Base-by-base conservation (phyloP, 2,888 invertebrate genomes). In the Parelbella ahira region DNA sequence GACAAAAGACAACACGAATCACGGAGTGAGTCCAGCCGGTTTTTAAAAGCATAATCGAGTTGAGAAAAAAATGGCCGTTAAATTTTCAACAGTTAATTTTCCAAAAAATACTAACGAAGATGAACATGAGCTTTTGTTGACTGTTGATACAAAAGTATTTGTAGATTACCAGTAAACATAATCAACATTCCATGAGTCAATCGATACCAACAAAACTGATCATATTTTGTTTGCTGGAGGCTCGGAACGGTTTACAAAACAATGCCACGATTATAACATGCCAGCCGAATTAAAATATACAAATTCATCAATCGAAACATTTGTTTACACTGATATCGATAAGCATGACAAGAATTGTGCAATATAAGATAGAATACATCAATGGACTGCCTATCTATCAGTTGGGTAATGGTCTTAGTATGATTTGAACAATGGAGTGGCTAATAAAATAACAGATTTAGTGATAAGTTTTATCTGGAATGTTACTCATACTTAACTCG, bases 401-500 rank as follows among this genome's bases (percentile, higher is more conserved):
- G 44, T 60, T 25, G n/a, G n/a, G 45, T 48, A 61, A 56, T 59
- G 60, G 62, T 63, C 65, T 65, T 11, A 13, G 21, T 18, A 13
- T 65, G 66, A 60, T 58, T 57, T 50, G 47, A 57, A 66, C 58
- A 67, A 69, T 64, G 50, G 46, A 56, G 52, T 41, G 48, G 53
- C 54, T 56, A 67, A 58, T 72, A 60, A 65, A 60, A 63, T 65
- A 60, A 60, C 67, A 70, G 82, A 84, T 83, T 80, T 70, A 50
- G 63, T 69, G 82, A 81, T 82, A 78, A 61, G 23, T 56, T 66
- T 72, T 79, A 80, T 81, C 73, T 64, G 55, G 56, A 51, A 58
- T 63, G 60, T 69, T 68, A 65, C 64, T 68, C 62, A 65, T 60
- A 72, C 69, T 76, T 55, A 48, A 68, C 54, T 59, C 61, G 57